Evolutionary conservation across 92 coral and sea anemone genomes (phyloP).

Genomic region (Porites rus): DNA sequence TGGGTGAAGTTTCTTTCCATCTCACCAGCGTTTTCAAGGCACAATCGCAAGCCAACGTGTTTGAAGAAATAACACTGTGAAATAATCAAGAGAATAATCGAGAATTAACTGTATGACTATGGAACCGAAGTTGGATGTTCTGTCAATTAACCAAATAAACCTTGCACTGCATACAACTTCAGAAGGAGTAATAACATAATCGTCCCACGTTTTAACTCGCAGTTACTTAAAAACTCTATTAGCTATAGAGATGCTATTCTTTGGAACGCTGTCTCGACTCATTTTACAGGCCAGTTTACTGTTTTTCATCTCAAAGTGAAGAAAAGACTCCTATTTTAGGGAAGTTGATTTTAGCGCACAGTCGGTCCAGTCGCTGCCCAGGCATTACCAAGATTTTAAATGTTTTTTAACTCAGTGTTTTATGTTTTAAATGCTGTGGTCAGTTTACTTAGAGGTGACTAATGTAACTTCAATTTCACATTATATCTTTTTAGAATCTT

Average conservation of each 20-base stretch:
- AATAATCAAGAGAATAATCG: not conserved
- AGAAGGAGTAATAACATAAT: no score
- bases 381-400: slow-evolving; percentile 30
- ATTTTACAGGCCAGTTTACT: slow-evolving; percentile 20
- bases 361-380: slow-evolving; percentile 31
- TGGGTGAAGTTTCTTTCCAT: slow-evolving; percentile 18
- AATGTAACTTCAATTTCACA: no score
- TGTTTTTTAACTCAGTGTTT: not conserved
- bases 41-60: slow-evolving; percentile 26
- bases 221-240: slow-evolving; percentile 3
- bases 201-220: no score
- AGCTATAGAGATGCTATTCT: slow-evolving; percentile 19
- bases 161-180: no score
- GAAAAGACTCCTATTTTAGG: slow-evolving; percentile 6
- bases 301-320: slow-evolving; percentile 21
- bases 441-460: no score
- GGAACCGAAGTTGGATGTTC: no score
- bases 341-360: slow-evolving; percentile 32
- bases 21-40: slow-evolving; percentile 14
- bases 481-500: no score
- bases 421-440: not conserved
- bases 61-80: slow-evolving; percentile 26
- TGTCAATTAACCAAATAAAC: no score
- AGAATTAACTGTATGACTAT: no score
- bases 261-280: slow-evolving; percentile 28